Evolutionary conservation across 2,113 vertebrate species (phyloP).

Genomic region (Poecile atricapillus): DNA sequence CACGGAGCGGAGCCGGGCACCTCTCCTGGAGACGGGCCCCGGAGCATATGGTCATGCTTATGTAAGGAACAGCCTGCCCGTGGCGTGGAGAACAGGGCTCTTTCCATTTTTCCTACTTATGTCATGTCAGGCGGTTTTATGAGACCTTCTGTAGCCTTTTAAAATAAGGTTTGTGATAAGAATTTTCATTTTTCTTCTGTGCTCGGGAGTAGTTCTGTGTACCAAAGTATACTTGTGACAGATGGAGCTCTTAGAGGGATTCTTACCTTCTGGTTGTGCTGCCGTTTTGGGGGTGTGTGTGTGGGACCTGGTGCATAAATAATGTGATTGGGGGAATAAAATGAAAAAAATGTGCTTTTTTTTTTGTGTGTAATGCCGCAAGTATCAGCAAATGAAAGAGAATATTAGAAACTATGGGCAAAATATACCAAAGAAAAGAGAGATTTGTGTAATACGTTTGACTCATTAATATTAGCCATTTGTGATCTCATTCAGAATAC

Average conservation of each 20-base stretch:
- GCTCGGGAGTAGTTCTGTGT: background rate
- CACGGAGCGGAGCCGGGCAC: background rate
- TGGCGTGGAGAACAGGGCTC: background rate
- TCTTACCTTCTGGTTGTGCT: background rate
- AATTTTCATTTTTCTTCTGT: background rate
- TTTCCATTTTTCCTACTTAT: background rate
- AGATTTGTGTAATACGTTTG: background rate
- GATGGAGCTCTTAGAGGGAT: background rate
- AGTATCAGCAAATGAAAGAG: background rate
- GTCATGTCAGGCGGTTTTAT: background rate
- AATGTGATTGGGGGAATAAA: background rate
- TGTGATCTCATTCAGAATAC: background rate
- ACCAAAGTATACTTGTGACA: background rate
- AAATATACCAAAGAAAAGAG: background rate
- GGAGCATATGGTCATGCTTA: conserved; percentile 42
- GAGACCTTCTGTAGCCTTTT: background rate
- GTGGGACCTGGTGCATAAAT: background rate
- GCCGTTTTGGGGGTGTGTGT: background rate
- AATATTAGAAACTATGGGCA: background rate
- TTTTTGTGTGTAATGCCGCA: rapidly evolving
- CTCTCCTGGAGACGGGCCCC: conserved; percentile 4
- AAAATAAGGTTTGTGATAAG: background rate
- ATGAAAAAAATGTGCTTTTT: background rate
- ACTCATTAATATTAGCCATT: background rate
- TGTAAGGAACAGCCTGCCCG: conserved; percentile 24